A percentile compares a stretch with the other conserved stretches of the same genome.
These are phyloP conservation scores for Colletes latitarsis DNA, from an alignment of 1,140 invertebrate species.

Conservation along the genomic window DNA sequence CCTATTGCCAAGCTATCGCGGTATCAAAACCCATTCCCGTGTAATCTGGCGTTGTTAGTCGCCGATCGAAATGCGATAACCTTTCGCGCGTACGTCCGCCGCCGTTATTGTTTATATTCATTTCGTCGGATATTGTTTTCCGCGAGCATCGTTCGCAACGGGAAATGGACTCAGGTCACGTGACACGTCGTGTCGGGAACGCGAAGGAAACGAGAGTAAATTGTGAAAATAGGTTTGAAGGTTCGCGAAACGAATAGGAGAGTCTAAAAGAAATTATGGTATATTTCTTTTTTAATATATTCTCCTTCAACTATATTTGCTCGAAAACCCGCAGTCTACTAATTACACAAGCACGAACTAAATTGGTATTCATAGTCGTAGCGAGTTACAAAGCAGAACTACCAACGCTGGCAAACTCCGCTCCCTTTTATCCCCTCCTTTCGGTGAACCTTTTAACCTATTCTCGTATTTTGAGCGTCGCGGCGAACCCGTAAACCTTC, in stretches of 20 bases:
- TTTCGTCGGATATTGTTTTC: constrained; percentile 35
- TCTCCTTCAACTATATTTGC: too few species aligned
- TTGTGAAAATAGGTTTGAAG: too few species aligned
- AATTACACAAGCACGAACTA: too few species aligned
- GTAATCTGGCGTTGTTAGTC: constrained; percentile 53
- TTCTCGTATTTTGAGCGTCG: neutral
- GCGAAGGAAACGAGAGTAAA: neutral
- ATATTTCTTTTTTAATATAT: too few species aligned
- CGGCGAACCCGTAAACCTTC: neutral
- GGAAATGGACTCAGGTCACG: neutral
- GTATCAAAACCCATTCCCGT: constrained; percentile 58
- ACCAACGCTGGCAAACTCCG: too few species aligned
- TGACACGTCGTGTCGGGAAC: neutral
- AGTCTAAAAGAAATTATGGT: too few species aligned
- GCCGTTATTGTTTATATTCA: constrained; percentile 54
- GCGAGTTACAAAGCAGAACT: too few species aligned
- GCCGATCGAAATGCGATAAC: constrained; percentile 42
- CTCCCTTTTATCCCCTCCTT: too few species aligned
- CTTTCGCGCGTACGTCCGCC: neutral
- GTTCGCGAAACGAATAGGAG: too few species aligned
- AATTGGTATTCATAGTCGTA: too few species aligned
- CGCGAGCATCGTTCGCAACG: neutral
- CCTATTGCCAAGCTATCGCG: constrained; percentile 57
- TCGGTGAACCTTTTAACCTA: too few species aligned
- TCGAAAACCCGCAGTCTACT: too few species aligned